Percentiles rank a stretch among this genome's conserved stretches.
Evolutionary conservation across 2,797 vertebrate species (phyloP).

Genomic region (Oreortyx pictus): DNA sequence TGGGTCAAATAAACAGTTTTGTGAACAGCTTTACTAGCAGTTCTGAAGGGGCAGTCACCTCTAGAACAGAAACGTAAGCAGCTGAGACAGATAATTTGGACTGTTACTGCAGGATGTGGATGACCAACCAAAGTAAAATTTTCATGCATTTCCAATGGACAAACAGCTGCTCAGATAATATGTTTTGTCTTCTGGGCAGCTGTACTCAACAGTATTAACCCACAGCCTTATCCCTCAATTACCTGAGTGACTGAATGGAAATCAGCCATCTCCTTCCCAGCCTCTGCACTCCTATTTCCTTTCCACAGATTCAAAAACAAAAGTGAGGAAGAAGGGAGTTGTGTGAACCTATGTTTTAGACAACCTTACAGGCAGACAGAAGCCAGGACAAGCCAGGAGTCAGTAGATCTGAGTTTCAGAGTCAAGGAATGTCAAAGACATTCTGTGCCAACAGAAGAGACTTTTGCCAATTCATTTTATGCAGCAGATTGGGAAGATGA

Average conservation of each 20-base stretch:
- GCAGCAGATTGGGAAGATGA: accelerated
- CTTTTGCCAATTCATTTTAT: background rate
- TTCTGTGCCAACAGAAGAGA: background rate
- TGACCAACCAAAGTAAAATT: background rate
- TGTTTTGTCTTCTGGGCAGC: background rate
- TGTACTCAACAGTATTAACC: background rate
- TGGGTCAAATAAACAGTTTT: background rate
- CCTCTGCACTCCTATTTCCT: accelerated
- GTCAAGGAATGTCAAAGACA: background rate
- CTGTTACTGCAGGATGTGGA: background rate
- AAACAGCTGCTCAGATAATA: background rate
- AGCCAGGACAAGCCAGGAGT: background rate
- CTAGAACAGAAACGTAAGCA: background rate
- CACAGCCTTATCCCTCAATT: background rate
- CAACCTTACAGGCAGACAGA: background rate
- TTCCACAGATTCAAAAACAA: background rate
- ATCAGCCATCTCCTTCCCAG: accelerated
- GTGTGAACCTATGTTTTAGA: background rate
- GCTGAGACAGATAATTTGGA: background rate
- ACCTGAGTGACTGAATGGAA: background rate
- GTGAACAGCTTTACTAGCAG: background rate
- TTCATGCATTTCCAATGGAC: background rate
- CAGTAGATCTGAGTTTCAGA: background rate
- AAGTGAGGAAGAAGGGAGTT: background rate
- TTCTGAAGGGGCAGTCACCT: background rate